Conservation (phyloP, 2,888 invertebrate genomes). For the Agonopterix alstromeriana region DNA sequence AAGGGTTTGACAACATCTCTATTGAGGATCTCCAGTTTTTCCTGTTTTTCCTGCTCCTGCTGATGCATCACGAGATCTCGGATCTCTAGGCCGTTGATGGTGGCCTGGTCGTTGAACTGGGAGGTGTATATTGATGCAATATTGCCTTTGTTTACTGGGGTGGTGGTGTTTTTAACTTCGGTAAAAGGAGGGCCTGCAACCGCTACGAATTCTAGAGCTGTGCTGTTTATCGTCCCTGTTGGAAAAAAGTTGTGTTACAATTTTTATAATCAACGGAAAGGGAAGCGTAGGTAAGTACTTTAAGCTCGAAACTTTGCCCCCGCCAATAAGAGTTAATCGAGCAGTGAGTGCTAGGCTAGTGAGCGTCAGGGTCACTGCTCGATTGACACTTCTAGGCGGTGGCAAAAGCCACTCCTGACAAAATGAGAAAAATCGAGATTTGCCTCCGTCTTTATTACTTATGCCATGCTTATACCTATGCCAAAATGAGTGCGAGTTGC, state of each 20-base stretch:
- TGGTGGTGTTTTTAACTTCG: constrained; percentile 31
- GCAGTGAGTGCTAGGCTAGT: no score
- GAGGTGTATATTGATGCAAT: constrained; percentile 59
- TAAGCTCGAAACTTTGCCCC: no score
- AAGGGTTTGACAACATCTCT: constrained; percentile 75
- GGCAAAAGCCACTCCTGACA: no score
- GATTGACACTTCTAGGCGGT: no score
- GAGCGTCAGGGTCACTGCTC: no score
- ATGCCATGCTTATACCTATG: no score
- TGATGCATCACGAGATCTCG: constrained; percentile 54
- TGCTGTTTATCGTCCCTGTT: constrained; percentile 22
- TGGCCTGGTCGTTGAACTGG: constrained; percentile 54
- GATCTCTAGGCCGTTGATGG: constrained; percentile 52
- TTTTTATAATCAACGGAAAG: neutral
- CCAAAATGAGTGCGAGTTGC: no score
- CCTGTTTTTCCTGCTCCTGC: constrained; percentile 50
- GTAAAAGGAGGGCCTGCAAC: constrained; percentile 60
- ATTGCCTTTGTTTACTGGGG: constrained; percentile 55
- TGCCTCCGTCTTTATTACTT: no score
- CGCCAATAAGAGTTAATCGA: no score
- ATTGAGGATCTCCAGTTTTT: constrained; percentile 45
- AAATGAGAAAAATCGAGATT: no score
- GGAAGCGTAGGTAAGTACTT: no score
- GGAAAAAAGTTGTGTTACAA: constrained; percentile 5
- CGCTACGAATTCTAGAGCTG: constrained; percentile 41